Percentiles rank a stretch among this genome's conserved stretches.
Conservation (phyloP, 2,888 invertebrate species). For the Kryphioiulus occultus region DNA sequence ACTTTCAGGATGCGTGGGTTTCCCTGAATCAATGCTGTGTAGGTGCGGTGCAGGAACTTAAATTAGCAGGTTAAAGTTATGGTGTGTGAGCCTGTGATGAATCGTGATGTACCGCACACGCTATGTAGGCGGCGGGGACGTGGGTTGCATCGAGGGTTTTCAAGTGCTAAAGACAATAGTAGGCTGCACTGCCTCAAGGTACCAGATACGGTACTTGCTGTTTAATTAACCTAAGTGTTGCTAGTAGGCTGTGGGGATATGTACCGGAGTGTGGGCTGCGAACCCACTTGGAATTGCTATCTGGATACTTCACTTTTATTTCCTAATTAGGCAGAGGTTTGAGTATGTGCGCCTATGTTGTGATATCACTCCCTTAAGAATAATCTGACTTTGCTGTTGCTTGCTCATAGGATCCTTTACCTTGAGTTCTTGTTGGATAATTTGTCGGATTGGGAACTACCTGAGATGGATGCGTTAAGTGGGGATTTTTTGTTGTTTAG, state of each 20-base stretch:
- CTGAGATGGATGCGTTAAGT: no score
- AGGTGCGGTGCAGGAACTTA: not conserved
- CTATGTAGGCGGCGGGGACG: not conserved
- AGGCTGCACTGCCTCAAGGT: not conserved
- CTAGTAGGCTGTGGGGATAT: not conserved
- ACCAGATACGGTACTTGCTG: not conserved
- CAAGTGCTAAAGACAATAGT: not conserved
- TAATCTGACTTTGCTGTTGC: not conserved
- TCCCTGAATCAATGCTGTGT: not conserved
- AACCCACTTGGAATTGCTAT: constrained; percentile 12
- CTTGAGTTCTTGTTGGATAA: not conserved
- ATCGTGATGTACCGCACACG: constrained; percentile 19
- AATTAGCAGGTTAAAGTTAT: constrained; percentile 1
- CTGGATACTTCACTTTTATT: constrained; percentile 29
- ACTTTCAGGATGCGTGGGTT: not conserved
- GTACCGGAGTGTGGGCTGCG: not conserved
- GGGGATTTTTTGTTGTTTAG: no score
- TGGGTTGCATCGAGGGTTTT: not conserved
- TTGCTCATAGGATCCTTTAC: not conserved
- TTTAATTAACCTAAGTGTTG: not conserved
- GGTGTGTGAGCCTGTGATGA: not conserved
- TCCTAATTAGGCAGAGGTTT: not conserved
- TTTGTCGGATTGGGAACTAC: not conserved
- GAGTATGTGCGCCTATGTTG: not conserved
- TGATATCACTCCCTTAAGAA: not conserved